Base-by-base conservation (phyloP, 2,888 invertebrate genomes). In the Alloscopus bannaensis region DNA sequence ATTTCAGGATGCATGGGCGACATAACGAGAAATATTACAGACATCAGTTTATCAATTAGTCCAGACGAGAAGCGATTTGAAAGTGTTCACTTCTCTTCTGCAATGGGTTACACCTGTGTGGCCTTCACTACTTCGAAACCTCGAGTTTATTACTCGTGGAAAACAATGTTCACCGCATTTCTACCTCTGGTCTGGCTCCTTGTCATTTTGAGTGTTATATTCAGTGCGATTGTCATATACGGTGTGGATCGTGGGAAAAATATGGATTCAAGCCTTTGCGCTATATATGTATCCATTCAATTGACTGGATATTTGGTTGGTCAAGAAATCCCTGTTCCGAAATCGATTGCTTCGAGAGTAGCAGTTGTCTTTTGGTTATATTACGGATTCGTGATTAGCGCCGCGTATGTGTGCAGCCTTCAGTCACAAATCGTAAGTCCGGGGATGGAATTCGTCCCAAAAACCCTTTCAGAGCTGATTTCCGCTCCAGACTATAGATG, bases 1-100 rank as follows among this genome's bases (percentile, higher is more conserved):
- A 1, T n/a, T 50, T 1, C 60, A 75, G 68, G 68, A n/a, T 76
- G 76, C 24, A 42, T 76, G 50, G 77, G 77, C 0, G 77, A 77
- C 16, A n/a, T 70, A 6, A 0, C 70, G 3, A 16, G 36, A 29
- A 65, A 57, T 18, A 36, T 55, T 3, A 64, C 70, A 1, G 78
- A 78, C 18, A 20, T 78, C 26, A 28, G 29, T 2, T 20, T 70
- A 8, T 64, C 70, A 1, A 40, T 71, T 0, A 78, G 78, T 29
- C 78, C 78, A 3, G 65, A 70, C 24, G 29, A 31, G 0, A 29
- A 42, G 20, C 45, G 78, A 1, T 57, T 70, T 59, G 0, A 16
- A 22, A 2, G 0, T 8, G 70, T 65, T 8, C 26, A 57, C 0
- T 78, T 78, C 16, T 13, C 62, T 0, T 42, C 50, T 6, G 55